These are phyloP conservation scores for Galaxias olidus DNA, from an alignment of 2,797 vertebrate genomes.

Conservation along the genomic window DNA sequence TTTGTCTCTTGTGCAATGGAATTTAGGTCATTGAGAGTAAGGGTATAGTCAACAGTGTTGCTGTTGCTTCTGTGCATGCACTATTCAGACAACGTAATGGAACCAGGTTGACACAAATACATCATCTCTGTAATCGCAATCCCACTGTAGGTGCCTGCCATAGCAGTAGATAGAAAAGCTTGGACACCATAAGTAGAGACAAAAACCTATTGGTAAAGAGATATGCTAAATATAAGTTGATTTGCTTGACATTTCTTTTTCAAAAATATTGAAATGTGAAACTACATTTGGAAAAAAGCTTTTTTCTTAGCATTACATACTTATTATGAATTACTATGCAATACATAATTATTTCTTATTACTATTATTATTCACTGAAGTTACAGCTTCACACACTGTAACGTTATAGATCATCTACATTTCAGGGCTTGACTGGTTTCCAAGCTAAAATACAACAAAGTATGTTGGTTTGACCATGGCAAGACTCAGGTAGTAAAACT, in stretches of 20 bases:
- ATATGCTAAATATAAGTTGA: not conserved
- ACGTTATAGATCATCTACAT: no score
- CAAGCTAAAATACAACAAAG: not conserved
- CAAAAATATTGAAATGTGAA: no score
- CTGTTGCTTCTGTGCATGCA: constrained; percentile 11
- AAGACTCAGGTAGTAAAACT: constrained; percentile 34
- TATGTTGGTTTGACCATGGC: not conserved
- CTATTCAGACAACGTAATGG: constrained; percentile 16
- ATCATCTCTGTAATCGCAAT: constrained; percentile 3
- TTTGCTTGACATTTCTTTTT: no score
- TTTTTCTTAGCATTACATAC: no score
- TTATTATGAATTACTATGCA: no score
- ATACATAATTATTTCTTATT: no score
- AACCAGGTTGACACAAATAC: constrained; percentile 9
- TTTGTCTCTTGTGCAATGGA: constrained; percentile 14
- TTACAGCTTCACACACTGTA: no score
- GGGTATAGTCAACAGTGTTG: constrained; percentile 13
- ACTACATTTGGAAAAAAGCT: no score
- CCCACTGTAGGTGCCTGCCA: not conserved
- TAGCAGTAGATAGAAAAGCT: not conserved
- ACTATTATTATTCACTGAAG: not conserved
- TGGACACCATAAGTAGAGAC: not conserved
- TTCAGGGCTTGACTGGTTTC: no score
- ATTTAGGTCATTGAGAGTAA: constrained; percentile 32
- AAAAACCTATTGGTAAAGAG: constrained; percentile 7